A percentile compares a stretch with the other conserved stretches of the same genome.
phyloP scores from a whole-genome alignment of 2,113 vertebrate genomes.

The Pyrgilauda ruficollis region DNA sequence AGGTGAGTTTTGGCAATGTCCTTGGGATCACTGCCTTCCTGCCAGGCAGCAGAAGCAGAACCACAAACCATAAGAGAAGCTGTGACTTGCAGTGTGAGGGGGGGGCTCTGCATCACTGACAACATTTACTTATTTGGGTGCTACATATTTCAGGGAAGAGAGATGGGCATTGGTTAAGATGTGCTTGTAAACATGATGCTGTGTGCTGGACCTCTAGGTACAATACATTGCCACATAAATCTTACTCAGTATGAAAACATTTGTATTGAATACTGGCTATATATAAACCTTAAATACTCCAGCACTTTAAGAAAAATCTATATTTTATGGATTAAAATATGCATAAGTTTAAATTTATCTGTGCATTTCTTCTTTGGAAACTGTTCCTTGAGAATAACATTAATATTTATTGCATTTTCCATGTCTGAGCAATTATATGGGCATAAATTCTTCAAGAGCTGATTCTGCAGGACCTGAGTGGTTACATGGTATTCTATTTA shows the following conservation, averaged over 20 bases:
- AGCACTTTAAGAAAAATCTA: constrained; percentile 50
- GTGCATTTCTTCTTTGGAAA: constrained; percentile 46
- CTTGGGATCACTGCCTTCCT: not conserved
- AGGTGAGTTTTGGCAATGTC: not conserved
- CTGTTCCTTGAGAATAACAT: constrained; percentile 55
- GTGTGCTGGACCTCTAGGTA: not conserved
- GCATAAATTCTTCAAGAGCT: constrained; percentile 56
- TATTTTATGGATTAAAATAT: constrained; percentile 61
- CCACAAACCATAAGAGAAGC: not conserved
- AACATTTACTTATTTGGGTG: constrained; percentile 48
- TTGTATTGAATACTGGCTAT: not conserved
- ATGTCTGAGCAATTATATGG: constrained; percentile 45
- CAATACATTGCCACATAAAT: not conserved
- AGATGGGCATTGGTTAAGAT: constrained; percentile 14
- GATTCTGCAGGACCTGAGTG: constrained; percentile 29
- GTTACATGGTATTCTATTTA: not conserved
- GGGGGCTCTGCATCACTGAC: constrained; percentile 10
- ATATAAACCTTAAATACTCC: not conserved
- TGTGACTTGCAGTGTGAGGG: not conserved
- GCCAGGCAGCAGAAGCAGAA: not conserved
- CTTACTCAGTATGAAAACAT: not conserved
- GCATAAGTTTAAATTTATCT: constrained; percentile 55
- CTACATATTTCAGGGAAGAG: constrained; percentile 4
- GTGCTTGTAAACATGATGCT: constrained; percentile 10
- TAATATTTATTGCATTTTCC: constrained; percentile 65